These are phyloP conservation scores for Chinchilla lanigera DNA, from an alignment of 2,113 vertebrate genomes.

Conservation along the genomic window DNA sequence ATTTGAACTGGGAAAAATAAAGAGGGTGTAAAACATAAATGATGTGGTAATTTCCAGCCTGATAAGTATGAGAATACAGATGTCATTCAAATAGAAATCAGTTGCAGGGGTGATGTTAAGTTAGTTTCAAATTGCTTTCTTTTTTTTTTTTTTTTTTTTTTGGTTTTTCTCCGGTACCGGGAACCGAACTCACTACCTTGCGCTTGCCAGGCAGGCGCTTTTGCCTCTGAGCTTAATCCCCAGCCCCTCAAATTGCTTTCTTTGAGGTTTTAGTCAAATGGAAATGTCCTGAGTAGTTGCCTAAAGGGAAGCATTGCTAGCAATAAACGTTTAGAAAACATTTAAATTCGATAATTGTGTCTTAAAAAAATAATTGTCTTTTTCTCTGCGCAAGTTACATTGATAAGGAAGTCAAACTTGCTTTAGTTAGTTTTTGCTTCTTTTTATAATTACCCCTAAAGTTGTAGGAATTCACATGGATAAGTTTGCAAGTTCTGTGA, in stretches of 20 bases:
- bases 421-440: neutral
- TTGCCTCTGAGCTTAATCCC: too few relatives aligned
- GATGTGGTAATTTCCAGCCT: neutral
- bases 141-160: too few relatives aligned
- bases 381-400: neutral
- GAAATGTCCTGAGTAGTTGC: neutral
- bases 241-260: neutral
- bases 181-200: too few relatives aligned
- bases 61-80: neutral
- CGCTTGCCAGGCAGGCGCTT: too few relatives aligned
- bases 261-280: neutral
- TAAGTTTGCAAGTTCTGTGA: neutral
- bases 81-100: neutral
- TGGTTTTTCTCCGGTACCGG: too few relatives aligned
- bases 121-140: neutral
- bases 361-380: too few relatives aligned
- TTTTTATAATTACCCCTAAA: neutral
- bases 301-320: neutral
- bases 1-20: neutral
- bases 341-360: slow-evolving; percentile 20
- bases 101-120: neutral
- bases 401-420: neutral
- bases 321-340: neutral
- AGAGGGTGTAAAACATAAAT: neutral
- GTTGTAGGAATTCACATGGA: neutral